Evolutionary conservation across 35 echinoderm and acorn worm genomes (phyloP), one percentile per base, ranked within the genome.

Genomic region (Anneissia japonica): DNA sequence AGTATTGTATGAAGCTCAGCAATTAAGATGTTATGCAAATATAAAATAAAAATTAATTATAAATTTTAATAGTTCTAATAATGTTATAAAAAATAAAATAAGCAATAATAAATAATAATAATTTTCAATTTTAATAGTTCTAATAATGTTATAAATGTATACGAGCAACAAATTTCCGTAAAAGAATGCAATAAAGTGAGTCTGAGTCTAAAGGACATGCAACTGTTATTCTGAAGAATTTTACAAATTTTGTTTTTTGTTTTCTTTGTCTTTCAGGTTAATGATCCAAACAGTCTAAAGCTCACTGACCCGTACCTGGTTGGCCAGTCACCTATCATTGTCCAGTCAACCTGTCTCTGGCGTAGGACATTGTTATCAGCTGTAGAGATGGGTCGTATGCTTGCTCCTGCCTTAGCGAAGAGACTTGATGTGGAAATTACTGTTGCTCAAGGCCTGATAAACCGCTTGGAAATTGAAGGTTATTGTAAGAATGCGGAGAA

Each of bases 381-480:
- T 0, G 77, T 78, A 21, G 95, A 97, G 80, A 88, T 90, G 31
- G 45, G 80, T 37, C 90, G 89, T 35, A 87, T 94, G 0, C 36
- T 88, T 16, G 74, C 88, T 30, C 91, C 96, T 10, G 80, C 1
- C 32, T 88, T 99, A 77, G 89, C 91, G 1, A 91, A 87, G 31
- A 80, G 90, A 26, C 90, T 99, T 36, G 86, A 84, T 35, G 89
- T 99, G 9, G 96, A 99, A 74, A 77, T 84, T 19, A 90, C 82
- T 7, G 87, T 99, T 6, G 96, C 96, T 35, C 87, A 85, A 73
- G 90, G 92, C 19, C 87, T 99, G 28, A 29, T 99, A 4, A 92
- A 91, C 76, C 82, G 96, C 5, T 78, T 99, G 28, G 91, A 99
- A 84, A 99, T 82, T 33, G 96, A 99, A 38, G 92, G 92, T 39